A percentile compares a stretch with the other conserved stretches of the same genome.
Conservation (phyloP, 2,113 vertebrate species). For the Eupsittula cactorum region DNA sequence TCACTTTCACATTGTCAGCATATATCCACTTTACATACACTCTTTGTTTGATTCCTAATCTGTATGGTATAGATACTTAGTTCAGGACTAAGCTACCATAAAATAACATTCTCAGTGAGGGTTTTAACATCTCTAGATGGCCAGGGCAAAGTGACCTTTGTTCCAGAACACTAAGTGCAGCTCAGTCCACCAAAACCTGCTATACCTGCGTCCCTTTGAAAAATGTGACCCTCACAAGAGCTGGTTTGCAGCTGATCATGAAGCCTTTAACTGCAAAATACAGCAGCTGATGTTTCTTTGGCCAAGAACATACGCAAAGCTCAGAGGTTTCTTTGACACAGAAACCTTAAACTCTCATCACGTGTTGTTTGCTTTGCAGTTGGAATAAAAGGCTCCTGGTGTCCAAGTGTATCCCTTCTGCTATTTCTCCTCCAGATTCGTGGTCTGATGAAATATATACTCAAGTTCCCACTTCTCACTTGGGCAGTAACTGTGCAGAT, state of each 20-base stretch:
- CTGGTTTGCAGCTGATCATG: not conserved
- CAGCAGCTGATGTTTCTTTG: not conserved
- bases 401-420: not conserved
- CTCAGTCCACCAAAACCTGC: not conserved
- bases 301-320: not conserved
- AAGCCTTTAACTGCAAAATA: not conserved
- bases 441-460: not conserved
- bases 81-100: not conserved
- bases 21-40: not conserved
- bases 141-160: not conserved
- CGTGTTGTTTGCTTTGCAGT: not conserved
- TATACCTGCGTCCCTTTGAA: not conserved
- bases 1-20: not conserved
- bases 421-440: not conserved
- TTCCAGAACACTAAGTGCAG: not conserved
- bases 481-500: not conserved
- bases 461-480: accelerated
- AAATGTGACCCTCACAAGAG: not conserved
- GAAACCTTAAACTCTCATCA: not conserved
- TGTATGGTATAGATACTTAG: not conserved
- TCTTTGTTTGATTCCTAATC: not conserved
- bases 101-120: not conserved
- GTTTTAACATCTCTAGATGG: not conserved
- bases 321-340: not conserved
- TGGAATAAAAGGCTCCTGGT: not conserved